A percentile compares a stretch with the other conserved stretches of the same genome.
Evolutionary conservation across 2,888 invertebrate species (phyloP).

Genomic region (Mythimna ferrago): DNA sequence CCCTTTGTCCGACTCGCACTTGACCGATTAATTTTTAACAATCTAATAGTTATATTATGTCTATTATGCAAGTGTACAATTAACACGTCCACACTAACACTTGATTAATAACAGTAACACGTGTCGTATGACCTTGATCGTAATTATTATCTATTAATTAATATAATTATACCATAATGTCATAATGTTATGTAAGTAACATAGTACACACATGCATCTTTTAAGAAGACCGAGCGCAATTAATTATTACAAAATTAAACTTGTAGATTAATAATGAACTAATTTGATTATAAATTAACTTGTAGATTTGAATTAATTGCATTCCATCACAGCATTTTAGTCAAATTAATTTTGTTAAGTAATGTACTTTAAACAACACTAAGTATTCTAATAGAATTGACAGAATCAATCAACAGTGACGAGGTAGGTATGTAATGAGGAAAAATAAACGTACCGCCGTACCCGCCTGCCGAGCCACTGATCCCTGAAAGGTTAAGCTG

Average conservation of each 20-base stretch:
- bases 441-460: constrained; percentile 5
- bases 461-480: not conserved
- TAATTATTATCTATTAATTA: constrained; percentile 19
- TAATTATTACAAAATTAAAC: constrained; percentile 2
- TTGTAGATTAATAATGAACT: not conserved
- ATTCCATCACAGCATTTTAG: not conserved
- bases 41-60: not conserved
- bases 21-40: too few relatives aligned
- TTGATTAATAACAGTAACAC: constrained; percentile 31
- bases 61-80: constrained; percentile 25
- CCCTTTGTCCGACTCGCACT: too few relatives aligned
- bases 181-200: constrained; percentile 6
- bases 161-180: not conserved
- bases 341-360: not conserved
- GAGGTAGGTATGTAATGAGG: not conserved
- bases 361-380: not conserved
- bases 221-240: not conserved
- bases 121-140: constrained; percentile 21
- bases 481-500: constrained; percentile 19
- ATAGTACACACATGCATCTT: constrained; percentile 1
- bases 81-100: constrained; percentile 29
- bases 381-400: not conserved
- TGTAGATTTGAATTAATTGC: not conserved
- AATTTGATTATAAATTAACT: not conserved
- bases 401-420: constrained; percentile 10